Evolutionary conservation across 2,888 invertebrate species (phyloP).

Genomic region (Bombyx huttoni): DNA sequence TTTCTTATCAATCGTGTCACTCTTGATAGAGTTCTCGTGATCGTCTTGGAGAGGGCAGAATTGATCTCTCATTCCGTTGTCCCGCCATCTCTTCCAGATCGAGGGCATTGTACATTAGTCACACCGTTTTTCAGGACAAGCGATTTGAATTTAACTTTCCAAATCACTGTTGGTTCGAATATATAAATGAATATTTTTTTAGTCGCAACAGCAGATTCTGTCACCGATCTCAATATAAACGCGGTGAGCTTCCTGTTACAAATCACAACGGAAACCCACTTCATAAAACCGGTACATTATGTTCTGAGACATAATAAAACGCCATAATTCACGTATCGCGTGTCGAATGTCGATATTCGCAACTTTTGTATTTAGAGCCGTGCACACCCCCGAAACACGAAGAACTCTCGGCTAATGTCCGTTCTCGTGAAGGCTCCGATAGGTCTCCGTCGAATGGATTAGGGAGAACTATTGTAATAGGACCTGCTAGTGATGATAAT

Average conservation of each 20-base stretch:
- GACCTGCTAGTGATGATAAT: conserved; percentile 24
- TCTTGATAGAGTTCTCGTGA: too few relatives aligned
- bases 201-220: too few relatives aligned
- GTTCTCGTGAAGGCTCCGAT: conserved; percentile 5
- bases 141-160: too few relatives aligned
- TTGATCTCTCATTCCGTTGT: too few relatives aligned
- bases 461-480: conserved; percentile 18
- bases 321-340: conserved; percentile 58
- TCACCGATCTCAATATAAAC: neutral
- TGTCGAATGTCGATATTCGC: conserved; percentile 37
- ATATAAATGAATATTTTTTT: too few relatives aligned
- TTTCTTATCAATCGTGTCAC: too few relatives aligned
- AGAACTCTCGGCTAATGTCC: neutral
- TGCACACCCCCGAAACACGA: conserved; percentile 4
- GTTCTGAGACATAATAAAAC: conserved; percentile 33
- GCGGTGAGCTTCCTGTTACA: conserved; percentile 7
- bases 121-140: too few relatives aligned
- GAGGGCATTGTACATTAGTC: too few relatives aligned
- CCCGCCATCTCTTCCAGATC: too few relatives aligned
- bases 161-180: too few relatives aligned
- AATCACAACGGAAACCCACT: conserved; percentile 18
- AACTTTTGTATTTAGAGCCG: conserved; percentile 13
- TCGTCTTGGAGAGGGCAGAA: too few relatives aligned
- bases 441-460: conserved; percentile 15
- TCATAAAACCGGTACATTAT: conserved; percentile 29